Conservation (phyloP, 2,888 invertebrate species). For the Eupithecia pulchellata region DNA sequence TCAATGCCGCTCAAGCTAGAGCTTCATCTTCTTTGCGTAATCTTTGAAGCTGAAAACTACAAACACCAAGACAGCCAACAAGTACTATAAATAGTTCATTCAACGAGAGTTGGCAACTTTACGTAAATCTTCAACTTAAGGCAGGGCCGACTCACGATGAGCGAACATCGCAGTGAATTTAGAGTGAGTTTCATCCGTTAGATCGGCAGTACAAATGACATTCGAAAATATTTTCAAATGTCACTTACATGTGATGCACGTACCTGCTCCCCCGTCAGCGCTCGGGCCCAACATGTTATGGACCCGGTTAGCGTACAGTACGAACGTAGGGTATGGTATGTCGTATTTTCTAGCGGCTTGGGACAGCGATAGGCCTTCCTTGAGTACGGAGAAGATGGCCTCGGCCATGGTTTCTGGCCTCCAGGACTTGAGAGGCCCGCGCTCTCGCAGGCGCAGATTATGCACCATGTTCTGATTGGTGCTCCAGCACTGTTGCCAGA, state of each 20-base stretch:
- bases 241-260: conserved; percentile 61
- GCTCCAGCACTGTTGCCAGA: conserved; percentile 99
- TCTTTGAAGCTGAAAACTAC: background rate
- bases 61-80: conserved; percentile 4
- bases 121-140: background rate
- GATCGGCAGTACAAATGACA: conserved; percentile 39
- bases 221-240: conserved; percentile 37
- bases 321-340: conserved; percentile 97
- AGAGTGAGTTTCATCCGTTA: conserved; percentile 36
- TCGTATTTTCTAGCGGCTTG: conserved; percentile 97
- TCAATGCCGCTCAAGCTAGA: background rate
- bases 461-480: conserved; percentile 96
- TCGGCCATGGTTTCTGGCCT: conserved; percentile 97
- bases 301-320: conserved; percentile 95
- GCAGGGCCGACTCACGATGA: background rate
- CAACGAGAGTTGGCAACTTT: conserved; percentile 8
- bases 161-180: conserved; percentile 26
- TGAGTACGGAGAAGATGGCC: conserved; percentile 96
- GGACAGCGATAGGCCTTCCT: conserved; percentile 94
- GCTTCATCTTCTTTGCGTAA: background rate
- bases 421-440: conserved; percentile 97
- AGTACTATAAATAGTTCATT: background rate
- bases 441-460: conserved; percentile 95
- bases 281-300: conserved; percentile 98
- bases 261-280: conserved; percentile 95